phyloP scores from a whole-genome alignment of 2,888 invertebrate genomes.

The Agriopis leucophaearia region DNA sequence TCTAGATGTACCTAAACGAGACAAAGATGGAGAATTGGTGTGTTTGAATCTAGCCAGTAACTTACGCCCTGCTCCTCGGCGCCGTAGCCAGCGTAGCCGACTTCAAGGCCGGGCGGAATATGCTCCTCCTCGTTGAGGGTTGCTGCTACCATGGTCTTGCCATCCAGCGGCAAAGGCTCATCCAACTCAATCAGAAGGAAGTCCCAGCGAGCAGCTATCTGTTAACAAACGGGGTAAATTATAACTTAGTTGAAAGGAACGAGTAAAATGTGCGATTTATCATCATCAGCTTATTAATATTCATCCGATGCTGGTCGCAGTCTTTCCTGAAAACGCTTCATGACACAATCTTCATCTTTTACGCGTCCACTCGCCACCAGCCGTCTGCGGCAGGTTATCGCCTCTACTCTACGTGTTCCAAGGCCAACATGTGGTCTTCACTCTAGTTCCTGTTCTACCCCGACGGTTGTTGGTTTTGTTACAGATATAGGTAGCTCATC shows the following conservation, averaged over 20 bases:
- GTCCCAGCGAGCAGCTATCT: constrained; percentile 11
- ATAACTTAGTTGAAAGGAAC: not conserved
- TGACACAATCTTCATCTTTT: no score
- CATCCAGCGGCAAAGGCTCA: constrained; percentile 17
- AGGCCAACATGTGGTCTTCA: no score
- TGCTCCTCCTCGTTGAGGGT: constrained; percentile 5
- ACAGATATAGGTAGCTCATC: no score
- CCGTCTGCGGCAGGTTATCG: no score
- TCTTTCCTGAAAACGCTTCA: no score
- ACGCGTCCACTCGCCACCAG: no score
- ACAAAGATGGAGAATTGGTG: no score
- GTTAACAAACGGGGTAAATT: not conserved
- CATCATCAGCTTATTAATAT: no score
- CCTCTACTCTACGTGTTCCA: no score
- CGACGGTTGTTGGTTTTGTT: no score
- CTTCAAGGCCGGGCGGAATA: not conserved
- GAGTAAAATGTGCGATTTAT: not conserved
- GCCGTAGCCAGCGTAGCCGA: constrained; percentile 6
- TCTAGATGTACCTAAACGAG: not conserved
- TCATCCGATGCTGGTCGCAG: no score
- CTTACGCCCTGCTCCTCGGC: constrained; percentile 7
- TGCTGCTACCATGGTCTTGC: not conserved
- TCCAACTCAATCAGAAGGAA: constrained; percentile 23
- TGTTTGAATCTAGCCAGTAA: not conserved
- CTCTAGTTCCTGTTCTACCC: no score